A percentile compares a stretch with the other conserved stretches of the same genome.
Conservation (phyloP, 1,140 invertebrate genomes). For the Pseudomyrmex pallidus region DNA sequence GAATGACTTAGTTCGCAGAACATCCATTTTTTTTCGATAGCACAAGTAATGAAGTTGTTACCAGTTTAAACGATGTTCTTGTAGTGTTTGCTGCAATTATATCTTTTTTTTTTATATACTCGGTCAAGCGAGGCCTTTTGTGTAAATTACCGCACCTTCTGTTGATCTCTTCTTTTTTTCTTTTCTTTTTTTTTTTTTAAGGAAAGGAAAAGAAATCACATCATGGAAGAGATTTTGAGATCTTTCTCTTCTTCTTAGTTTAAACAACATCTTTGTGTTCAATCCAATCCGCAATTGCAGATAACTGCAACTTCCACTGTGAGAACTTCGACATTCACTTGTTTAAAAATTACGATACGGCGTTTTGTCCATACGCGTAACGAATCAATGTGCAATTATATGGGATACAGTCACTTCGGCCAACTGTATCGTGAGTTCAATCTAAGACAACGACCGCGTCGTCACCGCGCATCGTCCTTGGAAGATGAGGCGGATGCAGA, state of each 20-base stretch:
- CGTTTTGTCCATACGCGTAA: slow-evolving; percentile 10
- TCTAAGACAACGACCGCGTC: slow-evolving; percentile 90
- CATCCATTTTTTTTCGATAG: slow-evolving; percentile 65
- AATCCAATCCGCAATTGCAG: too few species aligned
- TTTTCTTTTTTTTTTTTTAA: neutral
- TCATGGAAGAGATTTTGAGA: slow-evolving; percentile 23
- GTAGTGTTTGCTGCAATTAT: slow-evolving; percentile 35
- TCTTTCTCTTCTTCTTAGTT: neutral
- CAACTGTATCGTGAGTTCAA: slow-evolving; percentile 83
- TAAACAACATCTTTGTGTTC: too few species aligned
- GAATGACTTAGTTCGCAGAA: slow-evolving; percentile 80
- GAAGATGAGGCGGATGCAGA: slow-evolving; percentile 79
- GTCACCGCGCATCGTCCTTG: slow-evolving; percentile 81
- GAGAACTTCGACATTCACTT: slow-evolving; percentile 26
- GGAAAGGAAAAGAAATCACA: slow-evolving; percentile 45
- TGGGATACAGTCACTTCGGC: slow-evolving; percentile 47
- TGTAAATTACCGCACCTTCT: slow-evolving; percentile 59
- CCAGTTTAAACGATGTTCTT: too few species aligned
- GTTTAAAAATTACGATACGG: slow-evolving; percentile 69
- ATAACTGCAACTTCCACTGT: slow-evolving; percentile 58
- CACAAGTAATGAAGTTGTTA: slow-evolving; percentile 37
- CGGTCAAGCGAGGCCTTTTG: slow-evolving; percentile 57
- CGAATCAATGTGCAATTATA: slow-evolving; percentile 43
- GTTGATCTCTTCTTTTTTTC: neutral
- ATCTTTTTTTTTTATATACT: slow-evolving; percentile 43